Base-by-base conservation (phyloP, 2,113 vertebrate species). In the Neoarius graeffei region DNA sequence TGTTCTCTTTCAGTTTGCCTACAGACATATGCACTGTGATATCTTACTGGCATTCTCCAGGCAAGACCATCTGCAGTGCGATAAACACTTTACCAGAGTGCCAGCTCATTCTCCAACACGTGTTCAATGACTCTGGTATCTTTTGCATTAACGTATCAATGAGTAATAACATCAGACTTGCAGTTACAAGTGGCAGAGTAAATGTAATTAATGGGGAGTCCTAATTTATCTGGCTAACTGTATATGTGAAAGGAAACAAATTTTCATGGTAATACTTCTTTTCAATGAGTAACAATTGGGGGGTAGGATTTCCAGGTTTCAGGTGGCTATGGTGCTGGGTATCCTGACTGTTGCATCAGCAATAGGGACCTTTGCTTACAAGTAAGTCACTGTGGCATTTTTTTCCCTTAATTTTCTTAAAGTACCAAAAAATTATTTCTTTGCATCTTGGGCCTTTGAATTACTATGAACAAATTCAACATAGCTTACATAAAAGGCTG, bases 81-180 rank as follows among this genome's bases (percentile, higher is more conserved):
- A 95, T 97, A 92, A 90, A 92, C 6, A 96, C 96, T 0, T 95
- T 94, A 0, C 91, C 93, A n/a, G 94, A 95, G 67, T 98, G 98
- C 90, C 94, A 96, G 88, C 92, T 99, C 82, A 94, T 98, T 59
- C 90, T 99, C 85, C 94, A 95, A 35, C 97, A 97, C 91, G 94
- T 93, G 88, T 96, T 99, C 93, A 96, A 96, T 13, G 90, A 94
- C 85, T 96, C 96, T 0, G 98, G 98, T 0, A 91, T 95, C 91
- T 99, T 96, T 92, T 99, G 98, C 92, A 95, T 99, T 91, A 99
- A 98, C 60, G 96, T 99, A 91, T 97, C 97, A 25, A 85, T 99
- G 96, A 94, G 97, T 88, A 96, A 97, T 85, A 95, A 96, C 50
- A 95, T 96, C 88, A 96, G 97, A 86, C 92, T 98, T 89, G 97